phyloP scores from a whole-genome alignment of 2,888 invertebrate species.

The Cephus spinipes region DNA sequence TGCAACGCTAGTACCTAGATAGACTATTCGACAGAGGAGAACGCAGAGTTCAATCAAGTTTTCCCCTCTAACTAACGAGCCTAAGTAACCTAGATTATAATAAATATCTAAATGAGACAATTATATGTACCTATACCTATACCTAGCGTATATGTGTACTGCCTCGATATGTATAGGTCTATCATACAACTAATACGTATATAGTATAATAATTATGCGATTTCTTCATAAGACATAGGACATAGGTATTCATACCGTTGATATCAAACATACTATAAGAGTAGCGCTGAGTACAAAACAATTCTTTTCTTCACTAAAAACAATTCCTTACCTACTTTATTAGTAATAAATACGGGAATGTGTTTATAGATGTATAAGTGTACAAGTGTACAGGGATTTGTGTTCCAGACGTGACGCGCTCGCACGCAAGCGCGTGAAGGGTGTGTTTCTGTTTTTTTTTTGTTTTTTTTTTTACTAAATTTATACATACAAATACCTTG shows the following conservation, averaged over 20 bases:
- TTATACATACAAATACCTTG: constrained; percentile 39
- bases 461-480: constrained; percentile 29
- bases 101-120: constrained; percentile 26
- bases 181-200: constrained; percentile 58
- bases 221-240: constrained; percentile 63
- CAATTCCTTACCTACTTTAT: constrained; percentile 46
- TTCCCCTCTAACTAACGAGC: constrained; percentile 61
- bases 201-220: constrained; percentile 51
- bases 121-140: constrained; percentile 32
- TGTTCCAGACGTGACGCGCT: background rate
- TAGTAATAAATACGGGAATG: background rate
- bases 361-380: background rate
- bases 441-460: constrained; percentile 18
- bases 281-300: constrained; percentile 57
- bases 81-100: constrained; percentile 53
- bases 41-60: constrained; percentile 47
- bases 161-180: constrained; percentile 47
- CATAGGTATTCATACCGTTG: constrained; percentile 53
- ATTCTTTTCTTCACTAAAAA: constrained; percentile 49
- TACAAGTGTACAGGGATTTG: too few relatives aligned
- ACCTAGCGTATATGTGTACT: constrained; percentile 29
- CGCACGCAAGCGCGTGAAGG: background rate
- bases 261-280: constrained; percentile 56
- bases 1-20: too few relatives aligned
- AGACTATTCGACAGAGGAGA: constrained; percentile 25